Evolutionary conservation across 2,888 invertebrate genomes (phyloP), one percentile per base, ranked within the genome.

Genomic region (Amphipoea oculea): DNA sequence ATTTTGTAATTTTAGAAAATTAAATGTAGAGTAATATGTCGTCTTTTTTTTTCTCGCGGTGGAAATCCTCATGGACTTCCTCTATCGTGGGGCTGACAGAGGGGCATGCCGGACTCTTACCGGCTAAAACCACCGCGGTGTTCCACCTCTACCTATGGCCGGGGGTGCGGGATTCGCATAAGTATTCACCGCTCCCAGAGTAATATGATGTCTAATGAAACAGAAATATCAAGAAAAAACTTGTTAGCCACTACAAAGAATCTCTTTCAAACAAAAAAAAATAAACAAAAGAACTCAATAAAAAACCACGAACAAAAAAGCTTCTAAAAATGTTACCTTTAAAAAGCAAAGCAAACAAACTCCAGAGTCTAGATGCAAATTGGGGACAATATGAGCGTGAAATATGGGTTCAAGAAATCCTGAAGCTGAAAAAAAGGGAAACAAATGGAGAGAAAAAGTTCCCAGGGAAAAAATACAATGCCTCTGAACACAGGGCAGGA

Each of bases 351-450:
- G 79, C 82, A 88, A 92, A 91, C 90, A 92, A 92, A 89, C 86
- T 89, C 76, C 85, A 85, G 81, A 81, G 78, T 90, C 90, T 92
- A 89, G 92, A 94, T 93, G 94, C 92, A 93, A 95, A 94, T 93
- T 89, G 90, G 87, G 92, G 92, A 95, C 96, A 97, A 97, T 97
- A 97, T 97, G 96, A 97, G 94, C 93, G 94, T 96, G 95, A 97
- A 96, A 97, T 96, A 97, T 96, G 96, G 96, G 96, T 94, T 94
- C 95, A 95, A 96, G 96, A 96, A 95, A 97, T 96, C 96, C 96
- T 96, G 96, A 91, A 91, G 90, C 90, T 93, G 93, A 93, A 93
- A 94, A 94, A 94, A 90, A 87, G 90, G 92, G 94, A 95, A 92
- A 95, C 95, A 96, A 96, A 96, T 96, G 96, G 96, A 96, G 94